Conservation (phyloP, 2,888 invertebrate genomes). For the Cecidostiba fungosa region DNA sequence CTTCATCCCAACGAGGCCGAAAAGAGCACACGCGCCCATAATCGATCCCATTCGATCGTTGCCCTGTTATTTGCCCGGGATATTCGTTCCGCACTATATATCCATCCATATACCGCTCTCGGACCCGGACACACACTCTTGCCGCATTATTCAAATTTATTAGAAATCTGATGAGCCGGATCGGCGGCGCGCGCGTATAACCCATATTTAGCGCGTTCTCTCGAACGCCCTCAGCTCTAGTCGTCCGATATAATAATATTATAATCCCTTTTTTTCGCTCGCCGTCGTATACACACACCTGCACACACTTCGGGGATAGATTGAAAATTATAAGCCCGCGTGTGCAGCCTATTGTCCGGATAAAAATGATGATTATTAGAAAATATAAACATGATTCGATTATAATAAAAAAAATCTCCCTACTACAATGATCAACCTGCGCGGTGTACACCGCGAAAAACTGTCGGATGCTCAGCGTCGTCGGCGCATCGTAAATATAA, state of each 20-base stretch:
- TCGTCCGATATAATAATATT: conserved; percentile 7
- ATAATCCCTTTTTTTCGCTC: conserved; percentile 38
- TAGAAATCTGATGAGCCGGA: conserved; percentile 65
- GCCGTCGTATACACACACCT: not conserved
- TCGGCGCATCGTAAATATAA: conserved; percentile 57
- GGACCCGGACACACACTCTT: conserved; percentile 27
- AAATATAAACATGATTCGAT: not conserved
- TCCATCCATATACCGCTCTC: not conserved
- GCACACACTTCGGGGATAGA: not conserved
- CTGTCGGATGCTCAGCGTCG: not conserved
- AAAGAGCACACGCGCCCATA: conserved; percentile 4
- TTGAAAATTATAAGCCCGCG: conserved; percentile 24
- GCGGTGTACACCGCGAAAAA: not conserved
- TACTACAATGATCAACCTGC: no score
- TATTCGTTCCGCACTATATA: conserved; percentile 33
- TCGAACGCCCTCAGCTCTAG: not conserved
- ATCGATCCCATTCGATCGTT: conserved; percentile 29
- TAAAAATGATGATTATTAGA: conserved; percentile 4
- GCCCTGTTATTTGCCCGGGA: conserved; percentile 36
- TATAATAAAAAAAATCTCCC: no score
- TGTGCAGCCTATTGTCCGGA: not conserved
- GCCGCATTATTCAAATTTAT: conserved; percentile 66
- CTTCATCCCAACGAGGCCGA: not conserved
- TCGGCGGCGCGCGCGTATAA: conserved; percentile 27
- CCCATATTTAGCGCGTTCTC: conserved; percentile 64